Percentiles rank a stretch among this genome's conserved stretches.
These are phyloP conservation scores for Andrena hattorfiana DNA, from an alignment of 2,888 invertebrate genomes.

Conservation along the genomic window DNA sequence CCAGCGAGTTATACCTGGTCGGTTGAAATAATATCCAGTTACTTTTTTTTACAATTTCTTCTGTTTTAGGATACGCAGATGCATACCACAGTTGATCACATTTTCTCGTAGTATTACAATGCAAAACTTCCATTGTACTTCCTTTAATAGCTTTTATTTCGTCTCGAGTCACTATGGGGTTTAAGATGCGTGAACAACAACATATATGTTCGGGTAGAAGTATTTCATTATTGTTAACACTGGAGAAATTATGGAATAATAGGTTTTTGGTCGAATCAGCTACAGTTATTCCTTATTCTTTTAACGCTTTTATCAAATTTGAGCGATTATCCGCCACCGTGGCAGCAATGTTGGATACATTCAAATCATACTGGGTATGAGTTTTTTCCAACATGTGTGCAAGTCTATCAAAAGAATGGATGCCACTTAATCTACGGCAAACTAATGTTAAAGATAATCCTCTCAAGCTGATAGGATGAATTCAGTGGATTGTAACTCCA, in stretches of 20 bases:
- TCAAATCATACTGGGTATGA: not conserved
- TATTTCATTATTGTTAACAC: not conserved
- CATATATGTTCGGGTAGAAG: not conserved
- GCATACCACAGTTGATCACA: too few species aligned
- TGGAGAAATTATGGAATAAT: not conserved
- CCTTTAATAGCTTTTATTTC: too few species aligned
- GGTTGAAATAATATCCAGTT: too few species aligned
- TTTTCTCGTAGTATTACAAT: too few species aligned
- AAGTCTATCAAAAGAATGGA: not conserved
- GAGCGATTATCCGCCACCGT: not conserved
- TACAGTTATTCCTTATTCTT: not conserved
- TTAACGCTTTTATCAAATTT: not conserved
- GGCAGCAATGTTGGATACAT: not conserved
- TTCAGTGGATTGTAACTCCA: too few species aligned
- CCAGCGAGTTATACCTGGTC: too few species aligned
- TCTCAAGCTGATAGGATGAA: too few species aligned
- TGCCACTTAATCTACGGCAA: not conserved
- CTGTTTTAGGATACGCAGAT: too few species aligned
- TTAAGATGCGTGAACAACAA: not conserved
- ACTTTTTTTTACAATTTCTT: too few species aligned
- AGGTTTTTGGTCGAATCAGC: not conserved
- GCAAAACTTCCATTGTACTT: too few species aligned
- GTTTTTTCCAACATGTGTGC: not conserved
- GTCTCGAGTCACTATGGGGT: too few species aligned
- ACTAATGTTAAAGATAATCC: not conserved